These are phyloP conservation scores for Forbesichthys papilliferus DNA, from an alignment of 2,113 vertebrate genomes.

Conservation along the genomic window DNA sequence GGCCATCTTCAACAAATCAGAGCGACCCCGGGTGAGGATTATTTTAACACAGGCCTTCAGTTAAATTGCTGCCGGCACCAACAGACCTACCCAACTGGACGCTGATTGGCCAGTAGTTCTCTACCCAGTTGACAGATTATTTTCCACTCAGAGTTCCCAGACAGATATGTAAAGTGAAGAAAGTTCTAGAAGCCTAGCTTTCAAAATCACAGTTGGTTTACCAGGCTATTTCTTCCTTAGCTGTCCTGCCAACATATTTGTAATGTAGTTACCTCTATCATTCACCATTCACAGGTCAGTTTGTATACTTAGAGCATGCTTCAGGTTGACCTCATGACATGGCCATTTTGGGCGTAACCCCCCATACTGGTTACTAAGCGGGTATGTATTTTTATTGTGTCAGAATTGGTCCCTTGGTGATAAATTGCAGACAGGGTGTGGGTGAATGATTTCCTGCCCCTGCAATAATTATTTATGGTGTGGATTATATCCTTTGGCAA, in stretches of 20 bases:
- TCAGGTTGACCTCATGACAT: conserved; percentile 60
- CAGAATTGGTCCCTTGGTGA: conserved; percentile 76
- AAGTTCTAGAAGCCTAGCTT: neutral
- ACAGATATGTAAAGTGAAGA: too few species aligned
- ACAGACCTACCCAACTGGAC: too few species aligned
- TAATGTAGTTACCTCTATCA: conserved; percentile 54
- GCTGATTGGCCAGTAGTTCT: too few species aligned
- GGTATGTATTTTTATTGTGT: conserved; percentile 71
- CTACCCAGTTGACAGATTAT: too few species aligned
- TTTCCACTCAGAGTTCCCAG: too few species aligned
- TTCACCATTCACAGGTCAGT: conserved; percentile 59
- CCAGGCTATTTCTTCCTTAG: conserved; percentile 34
- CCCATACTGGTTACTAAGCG: conserved; percentile 57
- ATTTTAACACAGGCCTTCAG: neutral
- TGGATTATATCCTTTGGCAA: conserved; percentile 81
- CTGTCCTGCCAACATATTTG: conserved; percentile 71
- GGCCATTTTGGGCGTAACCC: conserved; percentile 53
- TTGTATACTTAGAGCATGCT: conserved; percentile 73
- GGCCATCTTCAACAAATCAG: too few species aligned
- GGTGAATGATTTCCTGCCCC: conserved; percentile 69
- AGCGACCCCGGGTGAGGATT: neutral
- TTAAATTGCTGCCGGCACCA: too few species aligned
- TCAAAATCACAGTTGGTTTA: conserved; percentile 25
- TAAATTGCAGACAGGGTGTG: conserved; percentile 66
- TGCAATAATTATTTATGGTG: conserved; percentile 77